Evolutionary conservation across 2,888 invertebrate genomes (phyloP), one percentile per base, ranked within the genome.

Genomic region (Cataglyphis cursor): DNA sequence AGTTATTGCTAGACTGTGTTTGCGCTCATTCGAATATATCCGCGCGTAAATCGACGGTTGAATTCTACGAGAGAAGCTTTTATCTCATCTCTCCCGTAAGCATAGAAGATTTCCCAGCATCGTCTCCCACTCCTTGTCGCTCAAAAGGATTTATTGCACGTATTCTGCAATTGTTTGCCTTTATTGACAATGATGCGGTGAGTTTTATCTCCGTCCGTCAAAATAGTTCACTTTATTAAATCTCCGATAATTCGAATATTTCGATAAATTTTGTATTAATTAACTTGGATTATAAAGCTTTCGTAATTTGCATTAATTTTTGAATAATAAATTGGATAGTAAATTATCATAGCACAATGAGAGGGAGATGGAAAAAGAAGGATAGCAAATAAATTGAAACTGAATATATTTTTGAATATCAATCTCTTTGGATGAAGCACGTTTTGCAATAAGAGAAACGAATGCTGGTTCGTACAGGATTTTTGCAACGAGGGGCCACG

Each of bases 1-100:
- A 92, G 92, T 93, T 93, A 93, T 91, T 90, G 92, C 92, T 87
- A 82, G 88, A 91, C 88, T 92, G 91, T 80, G 78, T 92, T 93
- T 91, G 92, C 89, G 87, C 87, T 91, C 87, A 89, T 91, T 90
- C 91, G 90, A 91, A 93, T 91, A 90, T 91, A 92, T 90, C 86
- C 84, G 86, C 73, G 86, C 84, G 92, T 93, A 92, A 93, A 93
- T 92, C 90, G 84, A 70, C 72, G 72, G 76, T 61, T 48, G 68
- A 44, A 62, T 35, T 82, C 70, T 62, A 31, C 54, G 66, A 21
- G 75, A 68, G 84, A 28, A 81, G 82, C 83, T 84, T 89, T 86
- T 85, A 83, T 84, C 86, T 51, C 51, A n/a, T 51, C 51, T 51
- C 51, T 51, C 9, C 61, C 66, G 44, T 64, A 62, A 81, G 84